Conservation (phyloP, 1,140 invertebrate genomes). For the Choristoneura fumiferana region DNA sequence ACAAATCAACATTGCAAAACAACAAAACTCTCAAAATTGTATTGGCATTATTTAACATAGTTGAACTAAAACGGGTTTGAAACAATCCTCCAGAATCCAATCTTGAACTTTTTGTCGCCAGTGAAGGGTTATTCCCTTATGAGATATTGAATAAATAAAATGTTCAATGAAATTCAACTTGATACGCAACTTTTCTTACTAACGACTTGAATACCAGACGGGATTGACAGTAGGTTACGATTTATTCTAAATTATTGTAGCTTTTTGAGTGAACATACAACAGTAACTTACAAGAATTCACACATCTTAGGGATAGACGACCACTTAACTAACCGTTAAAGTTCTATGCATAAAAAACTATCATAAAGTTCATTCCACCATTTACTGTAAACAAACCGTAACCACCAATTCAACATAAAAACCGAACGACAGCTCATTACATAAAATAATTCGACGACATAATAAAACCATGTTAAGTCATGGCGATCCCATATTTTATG, state of each 20-base stretch:
- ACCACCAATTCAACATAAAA: neutral
- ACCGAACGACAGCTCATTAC: slow-evolving; percentile 3
- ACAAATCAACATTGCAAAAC: too few species aligned
- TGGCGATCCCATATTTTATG: slow-evolving; percentile 11
- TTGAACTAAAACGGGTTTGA: neutral
- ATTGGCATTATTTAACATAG: too few species aligned
- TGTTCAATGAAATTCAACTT: slow-evolving; percentile 8
- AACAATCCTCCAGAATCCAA: neutral
- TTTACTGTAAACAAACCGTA: slow-evolving; percentile 7
- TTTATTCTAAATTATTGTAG: too few species aligned
- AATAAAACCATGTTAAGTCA: slow-evolving; percentile 14
- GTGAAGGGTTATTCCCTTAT: slow-evolving; percentile 1
- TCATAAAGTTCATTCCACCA: neutral
- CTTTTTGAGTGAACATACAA: too few species aligned
- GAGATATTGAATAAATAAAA: slow-evolving; percentile 13
- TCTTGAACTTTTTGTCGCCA: neutral
- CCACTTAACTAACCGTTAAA: too few species aligned
- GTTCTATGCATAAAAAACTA: too few species aligned
- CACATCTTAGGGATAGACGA: too few species aligned
- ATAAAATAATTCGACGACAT: slow-evolving; percentile 15
- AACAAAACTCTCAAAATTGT: too few species aligned
- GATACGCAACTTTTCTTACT: too few species aligned
- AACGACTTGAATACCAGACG: too few species aligned
- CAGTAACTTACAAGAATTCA: too few species aligned
- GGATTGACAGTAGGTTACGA: too few species aligned